Evolutionary conservation across 2,888 invertebrate genomes (phyloP).

Genomic region (Nasonovia ribisnigri): DNA sequence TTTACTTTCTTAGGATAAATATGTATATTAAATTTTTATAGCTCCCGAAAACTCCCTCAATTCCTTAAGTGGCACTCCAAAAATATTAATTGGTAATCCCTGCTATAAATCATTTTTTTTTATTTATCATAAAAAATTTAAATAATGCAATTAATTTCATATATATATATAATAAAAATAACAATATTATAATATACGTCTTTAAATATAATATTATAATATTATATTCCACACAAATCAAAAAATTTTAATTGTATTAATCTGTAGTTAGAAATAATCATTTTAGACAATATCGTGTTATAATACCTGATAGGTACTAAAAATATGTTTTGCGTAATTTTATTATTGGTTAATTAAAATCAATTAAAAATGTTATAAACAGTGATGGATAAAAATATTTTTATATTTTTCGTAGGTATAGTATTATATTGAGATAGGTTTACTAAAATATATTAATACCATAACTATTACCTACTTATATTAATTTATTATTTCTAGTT

Average conservation of each 20-base stretch:
- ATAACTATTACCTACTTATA: background rate
- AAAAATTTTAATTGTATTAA: background rate
- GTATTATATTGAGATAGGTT: background rate
- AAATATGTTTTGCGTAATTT: background rate
- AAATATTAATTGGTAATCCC: no score
- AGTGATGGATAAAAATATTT: background rate
- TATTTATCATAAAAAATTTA: background rate
- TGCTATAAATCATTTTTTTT: background rate
- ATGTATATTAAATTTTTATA: no score
- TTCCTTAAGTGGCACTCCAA: no score
- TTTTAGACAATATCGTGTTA: background rate
- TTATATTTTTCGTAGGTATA: background rate
- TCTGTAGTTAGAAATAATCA: background rate
- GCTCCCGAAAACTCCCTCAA: no score
- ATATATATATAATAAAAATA: no score
- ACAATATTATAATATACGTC: no score
- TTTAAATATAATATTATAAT: no score
- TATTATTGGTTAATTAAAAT: background rate
- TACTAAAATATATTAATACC: background rate
- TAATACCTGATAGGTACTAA: background rate
- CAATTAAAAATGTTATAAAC: background rate
- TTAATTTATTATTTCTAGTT: background rate
- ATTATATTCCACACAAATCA: background rate
- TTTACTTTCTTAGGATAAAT: no score
- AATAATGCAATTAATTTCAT: background rate